phyloP scores from a whole-genome alignment of 2,888 invertebrate genomes.

The Gasteruption jaculator region DNA sequence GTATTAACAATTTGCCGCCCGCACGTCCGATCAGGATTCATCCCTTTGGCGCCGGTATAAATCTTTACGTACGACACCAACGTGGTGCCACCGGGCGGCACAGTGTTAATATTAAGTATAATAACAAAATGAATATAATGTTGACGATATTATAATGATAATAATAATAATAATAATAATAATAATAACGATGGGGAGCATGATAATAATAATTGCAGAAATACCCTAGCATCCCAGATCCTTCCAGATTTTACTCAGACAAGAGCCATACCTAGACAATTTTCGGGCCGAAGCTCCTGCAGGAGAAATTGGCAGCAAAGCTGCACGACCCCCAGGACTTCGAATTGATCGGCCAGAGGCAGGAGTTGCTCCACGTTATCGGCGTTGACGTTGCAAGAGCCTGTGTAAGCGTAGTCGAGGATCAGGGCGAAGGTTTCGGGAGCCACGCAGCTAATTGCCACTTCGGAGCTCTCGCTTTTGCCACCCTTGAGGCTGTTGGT shows the following conservation, averaged over 20 bases:
- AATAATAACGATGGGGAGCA: neutral
- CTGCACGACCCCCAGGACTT: constrained; percentile 68
- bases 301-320: constrained; percentile 66
- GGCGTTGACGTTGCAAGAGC: constrained; percentile 60
- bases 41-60: too few relatives aligned
- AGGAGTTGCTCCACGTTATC: constrained; percentile 68
- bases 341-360: constrained; percentile 69
- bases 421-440: constrained; percentile 62
- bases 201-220: neutral
- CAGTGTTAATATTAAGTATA: neutral
- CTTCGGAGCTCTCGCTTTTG: constrained; percentile 59
- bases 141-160: neutral
- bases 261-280: constrained; percentile 57
- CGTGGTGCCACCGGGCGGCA: too few relatives aligned
- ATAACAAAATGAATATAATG: neutral
- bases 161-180: neutral
- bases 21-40: too few relatives aligned
- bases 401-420: constrained; percentile 73
- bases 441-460: constrained; percentile 58
- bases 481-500: constrained; percentile 64
- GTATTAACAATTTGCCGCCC: neutral
- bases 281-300: constrained; percentile 61
- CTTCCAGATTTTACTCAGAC: neutral
- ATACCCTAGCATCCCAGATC: neutral
- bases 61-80: too few relatives aligned